phyloP scores from a whole-genome alignment of 2,888 invertebrate genomes.

The Heliconius ismenius region DNA sequence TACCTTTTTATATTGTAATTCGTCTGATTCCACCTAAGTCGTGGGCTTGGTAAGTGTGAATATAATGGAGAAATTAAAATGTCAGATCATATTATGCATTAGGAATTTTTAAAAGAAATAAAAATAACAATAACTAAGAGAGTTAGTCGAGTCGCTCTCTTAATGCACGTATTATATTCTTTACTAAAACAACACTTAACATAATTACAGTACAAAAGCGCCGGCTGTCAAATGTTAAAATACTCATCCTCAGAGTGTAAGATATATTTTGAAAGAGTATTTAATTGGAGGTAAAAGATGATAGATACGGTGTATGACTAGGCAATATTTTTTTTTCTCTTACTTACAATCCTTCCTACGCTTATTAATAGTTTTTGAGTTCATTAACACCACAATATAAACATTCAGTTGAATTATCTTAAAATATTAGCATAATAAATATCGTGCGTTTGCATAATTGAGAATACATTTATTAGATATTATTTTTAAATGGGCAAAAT shows the following conservation, averaged over 20 bases:
- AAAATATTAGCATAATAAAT: conserved; percentile 7
- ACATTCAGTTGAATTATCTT: neutral
- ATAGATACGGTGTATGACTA: conserved; percentile 69
- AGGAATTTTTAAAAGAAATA: neutral
- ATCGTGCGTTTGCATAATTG: conserved; percentile 10
- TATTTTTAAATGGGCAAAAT: neutral
- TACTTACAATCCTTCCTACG: conserved; percentile 50
- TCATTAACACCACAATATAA: conserved; percentile 16
- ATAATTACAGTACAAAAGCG: conserved; percentile 34
- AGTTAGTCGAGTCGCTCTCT: neutral
- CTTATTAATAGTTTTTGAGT: conserved; percentile 8
- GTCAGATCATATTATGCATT: conserved; percentile 8
- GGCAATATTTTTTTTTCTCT: conserved; percentile 58
- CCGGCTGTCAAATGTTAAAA: conserved; percentile 31
- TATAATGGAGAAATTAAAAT: conserved; percentile 6
- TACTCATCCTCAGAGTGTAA: conserved; percentile 18
- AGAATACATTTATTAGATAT: neutral
- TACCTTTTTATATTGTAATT: conserved; percentile 2
- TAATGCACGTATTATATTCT: conserved; percentile 16
- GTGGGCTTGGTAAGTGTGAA: neutral
- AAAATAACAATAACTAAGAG: neutral
- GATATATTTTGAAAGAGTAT: conserved; percentile 33
- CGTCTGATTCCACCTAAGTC: neutral
- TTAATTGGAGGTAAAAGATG: conserved; percentile 66
- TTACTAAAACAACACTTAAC: conserved; percentile 18